phyloP scores from a whole-genome alignment of 2,797 vertebrate genomes.

The Labroides dimidiatus region DNA sequence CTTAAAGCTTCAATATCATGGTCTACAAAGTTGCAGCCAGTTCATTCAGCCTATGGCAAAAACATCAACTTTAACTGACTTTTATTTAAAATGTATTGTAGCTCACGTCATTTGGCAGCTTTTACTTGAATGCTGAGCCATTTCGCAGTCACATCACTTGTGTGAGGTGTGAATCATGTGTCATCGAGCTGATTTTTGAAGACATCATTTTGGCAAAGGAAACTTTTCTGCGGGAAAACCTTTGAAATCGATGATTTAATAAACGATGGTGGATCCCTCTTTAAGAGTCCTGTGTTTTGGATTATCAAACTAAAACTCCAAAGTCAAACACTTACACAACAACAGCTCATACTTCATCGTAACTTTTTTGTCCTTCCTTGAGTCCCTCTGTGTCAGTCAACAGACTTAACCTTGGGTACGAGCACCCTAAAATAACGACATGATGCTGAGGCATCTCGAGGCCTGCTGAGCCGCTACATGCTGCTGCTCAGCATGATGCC shows the following conservation, averaged over 20 bases:
- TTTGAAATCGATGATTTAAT: background rate
- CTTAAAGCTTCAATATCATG: too few species aligned
- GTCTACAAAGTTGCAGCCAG: too few species aligned
- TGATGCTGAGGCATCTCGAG: slow-evolving; percentile 24
- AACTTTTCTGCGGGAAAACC: background rate
- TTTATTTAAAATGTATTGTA: background rate
- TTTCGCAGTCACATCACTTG: background rate
- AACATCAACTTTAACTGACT: too few species aligned
- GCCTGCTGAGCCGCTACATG: slow-evolving; percentile 54
- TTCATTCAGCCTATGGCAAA: too few species aligned
- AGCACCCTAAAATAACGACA: slow-evolving; percentile 46
- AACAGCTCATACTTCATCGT: slow-evolving; percentile 5
- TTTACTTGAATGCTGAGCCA: background rate
- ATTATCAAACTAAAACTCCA: background rate
- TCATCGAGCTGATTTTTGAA: background rate
- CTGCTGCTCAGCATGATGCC: slow-evolving; percentile 50
- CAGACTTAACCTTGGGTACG: slow-evolving; percentile 61
- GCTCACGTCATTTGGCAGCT: background rate
- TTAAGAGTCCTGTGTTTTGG: background rate
- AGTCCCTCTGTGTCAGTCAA: slow-evolving; percentile 15
- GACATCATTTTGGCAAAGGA: background rate
- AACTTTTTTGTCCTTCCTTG: slow-evolving; percentile 14
- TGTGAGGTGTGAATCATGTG: too few species aligned
- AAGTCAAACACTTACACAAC: background rate
- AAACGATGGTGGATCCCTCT: too few species aligned